Evolutionary conservation across 2,113 vertebrate species (phyloP).

Genomic region (Noturus placidus): DNA sequence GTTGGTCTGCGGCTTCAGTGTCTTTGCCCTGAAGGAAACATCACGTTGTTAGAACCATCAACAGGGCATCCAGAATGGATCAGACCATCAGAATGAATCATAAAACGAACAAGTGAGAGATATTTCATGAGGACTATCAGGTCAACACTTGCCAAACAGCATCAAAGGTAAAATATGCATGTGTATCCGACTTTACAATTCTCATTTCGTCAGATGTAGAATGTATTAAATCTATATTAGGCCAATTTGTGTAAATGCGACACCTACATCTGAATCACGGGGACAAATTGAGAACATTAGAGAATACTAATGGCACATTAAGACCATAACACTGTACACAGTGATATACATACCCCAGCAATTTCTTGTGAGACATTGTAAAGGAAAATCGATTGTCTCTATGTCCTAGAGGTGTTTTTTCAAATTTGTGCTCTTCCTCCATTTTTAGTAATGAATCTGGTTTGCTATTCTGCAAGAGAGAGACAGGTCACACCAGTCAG

Average conservation of each 20-base stretch:
- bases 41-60: neutral
- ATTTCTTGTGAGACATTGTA: constrained; percentile 89
- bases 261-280: neutral
- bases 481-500: constrained; percentile 19
- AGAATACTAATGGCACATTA: neutral
- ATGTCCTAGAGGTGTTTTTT: constrained; percentile 81
- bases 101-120: neutral
- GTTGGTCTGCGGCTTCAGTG: constrained; percentile 85
- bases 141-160: neutral
- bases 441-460: constrained; percentile 96
- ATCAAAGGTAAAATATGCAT: neutral
- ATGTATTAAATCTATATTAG: neutral
- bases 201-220: neutral
- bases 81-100: constrained; percentile 8
- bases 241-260: neutral
- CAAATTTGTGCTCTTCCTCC: constrained; percentile 93
- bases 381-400: constrained; percentile 96
- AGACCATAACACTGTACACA: neutral
- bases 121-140: neutral
- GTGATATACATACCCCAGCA: constrained; percentile 80
- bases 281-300: neutral
- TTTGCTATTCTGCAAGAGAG: constrained; percentile 92
- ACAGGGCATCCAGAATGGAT: constrained; percentile 15
- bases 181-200: neutral
- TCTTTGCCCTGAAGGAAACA: constrained; percentile 80